Percentiles rank a stretch among this genome's conserved stretches.
These are phyloP conservation scores for Oscheius onirici DNA, from an alignment of 2,888 invertebrate genomes.

Conservation along the genomic window DNA sequence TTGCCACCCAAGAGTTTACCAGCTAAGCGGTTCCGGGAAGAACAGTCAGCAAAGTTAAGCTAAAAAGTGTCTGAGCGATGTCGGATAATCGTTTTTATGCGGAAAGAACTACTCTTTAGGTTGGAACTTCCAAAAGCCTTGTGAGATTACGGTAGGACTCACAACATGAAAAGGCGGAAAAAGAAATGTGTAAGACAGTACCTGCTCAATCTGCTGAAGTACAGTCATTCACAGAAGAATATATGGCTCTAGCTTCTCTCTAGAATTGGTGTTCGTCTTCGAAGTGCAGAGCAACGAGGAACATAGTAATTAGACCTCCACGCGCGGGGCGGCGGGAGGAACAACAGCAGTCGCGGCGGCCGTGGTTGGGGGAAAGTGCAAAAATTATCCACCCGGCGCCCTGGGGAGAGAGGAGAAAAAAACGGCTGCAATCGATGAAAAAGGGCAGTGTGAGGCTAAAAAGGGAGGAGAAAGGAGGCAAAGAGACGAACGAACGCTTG, in stretches of 20 bases:
- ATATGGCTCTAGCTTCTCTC: not conserved
- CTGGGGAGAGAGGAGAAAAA: not conserved
- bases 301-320: slow-evolving; percentile 28
- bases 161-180: not conserved
- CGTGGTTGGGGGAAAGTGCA: slow-evolving; percentile 4
- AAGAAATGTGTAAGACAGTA: not conserved
- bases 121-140: too few relatives aligned
- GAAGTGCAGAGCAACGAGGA: not conserved
- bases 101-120: too few relatives aligned
- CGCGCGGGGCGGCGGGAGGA: slow-evolving; percentile 5
- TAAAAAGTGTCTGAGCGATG: too few relatives aligned
- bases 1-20: too few relatives aligned
- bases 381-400: slow-evolving; percentile 24
- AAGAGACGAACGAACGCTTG: slow-evolving; percentile 15
- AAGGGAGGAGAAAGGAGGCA: not conserved
- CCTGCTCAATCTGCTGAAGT: slow-evolving; percentile 1
- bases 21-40: too few relatives aligned
- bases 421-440: slow-evolving; percentile 33
- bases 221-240: not conserved
- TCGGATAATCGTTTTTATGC: too few relatives aligned
- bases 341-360: too few relatives aligned
- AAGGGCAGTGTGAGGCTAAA: slow-evolving; percentile 27
- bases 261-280: not conserved
- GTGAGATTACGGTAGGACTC: too few relatives aligned
- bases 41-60: too few relatives aligned